Base-by-base conservation (phyloP, 2,113 vertebrate species). In the Rynchops niger region DNA sequence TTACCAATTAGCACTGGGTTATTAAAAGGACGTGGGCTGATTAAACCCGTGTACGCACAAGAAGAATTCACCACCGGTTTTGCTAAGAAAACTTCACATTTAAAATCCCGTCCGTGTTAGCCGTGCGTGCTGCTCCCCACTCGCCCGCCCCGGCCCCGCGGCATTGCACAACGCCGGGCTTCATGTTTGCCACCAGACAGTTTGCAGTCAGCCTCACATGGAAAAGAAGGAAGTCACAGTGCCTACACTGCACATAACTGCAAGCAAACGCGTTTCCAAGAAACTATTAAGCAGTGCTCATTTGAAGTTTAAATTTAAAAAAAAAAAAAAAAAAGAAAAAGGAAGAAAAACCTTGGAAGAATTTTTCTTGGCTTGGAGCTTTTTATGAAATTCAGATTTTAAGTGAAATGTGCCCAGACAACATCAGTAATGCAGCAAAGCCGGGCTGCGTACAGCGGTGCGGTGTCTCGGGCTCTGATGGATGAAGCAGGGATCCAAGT, bases 211-310 rank as follows among this genome's bases (percentile, higher is more conserved):
- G 94, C 90, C 83, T 94, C 92, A 11, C 85, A 55, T 15, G 88
- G 84, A 70, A 11, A 62, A 93, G 92, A 12, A 74, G 88, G 92
- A 97, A 96, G 92, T 88, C 61, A 29, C 92, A 59, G 94, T 25
- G 72, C 91, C 94, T 56, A n/a, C 85, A 55, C 8, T 16, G 88
- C 92, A 49, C 82, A 59, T 14, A 88, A 13, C 91, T 81, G 76
- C 80, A 3, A 96, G 97, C 72, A 72, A 79, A 82, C 2, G 26
- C 19, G 5, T 67, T 93, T 94, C 95, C 96, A 95, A 93, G 86
- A 93, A 96, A 61, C 89, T 74, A 85, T 91, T 91, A 63, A 78
- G 89, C 93, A 71, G 95, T 47, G 90, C 23, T 95, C 83, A 91
- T 84, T 91, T 96, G 89, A 86, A 97, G 91, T 82, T 95, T 38